Conservation (phyloP, 2,888 invertebrate species). For the Synergus japonicus region DNA sequence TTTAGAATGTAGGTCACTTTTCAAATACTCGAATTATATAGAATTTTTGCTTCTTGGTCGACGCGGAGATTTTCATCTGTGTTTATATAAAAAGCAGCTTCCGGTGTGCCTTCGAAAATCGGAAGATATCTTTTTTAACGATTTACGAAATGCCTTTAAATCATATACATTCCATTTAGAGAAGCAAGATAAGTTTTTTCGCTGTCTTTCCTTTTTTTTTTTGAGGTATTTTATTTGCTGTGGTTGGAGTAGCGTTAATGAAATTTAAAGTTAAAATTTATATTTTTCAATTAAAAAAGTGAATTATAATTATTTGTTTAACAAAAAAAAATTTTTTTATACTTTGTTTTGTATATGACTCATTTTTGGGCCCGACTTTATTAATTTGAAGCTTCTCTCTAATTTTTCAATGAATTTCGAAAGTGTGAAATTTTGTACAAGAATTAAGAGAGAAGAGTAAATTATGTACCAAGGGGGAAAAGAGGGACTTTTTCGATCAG, state of each 20-base stretch:
- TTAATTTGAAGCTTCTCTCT: too few species aligned
- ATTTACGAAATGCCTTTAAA: neutral
- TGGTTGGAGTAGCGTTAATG: slow-evolving; percentile 1
- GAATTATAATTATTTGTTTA: too few species aligned
- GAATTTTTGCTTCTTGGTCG: neutral
- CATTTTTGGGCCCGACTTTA: too few species aligned
- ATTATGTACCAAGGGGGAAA: too few species aligned
- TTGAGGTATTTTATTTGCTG: slow-evolving; percentile 1
- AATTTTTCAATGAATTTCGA: too few species aligned
- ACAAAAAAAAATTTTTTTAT: too few species aligned
- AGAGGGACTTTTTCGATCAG: too few species aligned
- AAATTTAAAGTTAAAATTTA: neutral
- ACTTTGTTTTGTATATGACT: too few species aligned
- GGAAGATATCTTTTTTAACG: slow-evolving; percentile 83
- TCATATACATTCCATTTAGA: slow-evolving; percentile 20
- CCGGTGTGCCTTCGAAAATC: slow-evolving; percentile 94
- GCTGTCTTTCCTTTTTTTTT: neutral
- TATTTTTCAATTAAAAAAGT: too few species aligned
- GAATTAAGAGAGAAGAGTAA: too few species aligned
- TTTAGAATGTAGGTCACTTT: slow-evolving; percentile 22
- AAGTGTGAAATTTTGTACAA: too few species aligned
- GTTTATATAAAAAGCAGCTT: slow-evolving; percentile 21
- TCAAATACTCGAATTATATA: slow-evolving; percentile 22
- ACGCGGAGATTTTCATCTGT: neutral
- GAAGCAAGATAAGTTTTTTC: slow-evolving; percentile 16